Conservation (phyloP, 2,113 vertebrate genomes). For the Plecturocebus donacophilus region DNA sequence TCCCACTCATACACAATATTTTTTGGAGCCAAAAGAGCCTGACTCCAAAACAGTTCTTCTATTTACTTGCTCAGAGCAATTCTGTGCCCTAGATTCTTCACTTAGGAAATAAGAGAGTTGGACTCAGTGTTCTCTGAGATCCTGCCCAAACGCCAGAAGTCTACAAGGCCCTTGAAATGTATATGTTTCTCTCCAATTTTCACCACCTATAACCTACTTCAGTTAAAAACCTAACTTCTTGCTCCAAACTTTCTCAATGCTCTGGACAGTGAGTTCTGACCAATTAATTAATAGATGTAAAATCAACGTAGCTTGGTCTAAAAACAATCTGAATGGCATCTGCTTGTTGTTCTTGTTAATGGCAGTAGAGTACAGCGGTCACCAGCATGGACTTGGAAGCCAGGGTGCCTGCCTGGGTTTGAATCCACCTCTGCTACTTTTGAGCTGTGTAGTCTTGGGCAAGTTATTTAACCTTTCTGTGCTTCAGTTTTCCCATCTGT, state of each 20-base stretch:
- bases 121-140: not conserved
- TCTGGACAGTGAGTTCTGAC: not conserved
- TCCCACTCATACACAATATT: not conserved
- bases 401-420: not conserved
- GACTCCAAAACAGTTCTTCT: constrained; percentile 27
- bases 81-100: not conserved
- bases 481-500: not conserved
- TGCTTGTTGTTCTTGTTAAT: not conserved
- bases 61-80: constrained; percentile 3
- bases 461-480: not conserved
- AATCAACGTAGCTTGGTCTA: not conserved
- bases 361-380: fast-evolving
- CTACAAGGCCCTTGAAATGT: not conserved
- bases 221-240: not conserved
- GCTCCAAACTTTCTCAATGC: not conserved
- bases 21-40: not conserved
- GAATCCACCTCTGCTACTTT: not conserved
- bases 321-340: not conserved
- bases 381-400: fast-evolving
- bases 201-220: not conserved
- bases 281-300: not conserved
- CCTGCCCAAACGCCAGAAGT: too few species aligned
- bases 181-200: not conserved
- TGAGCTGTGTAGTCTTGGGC: too few species aligned
- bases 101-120: not conserved